phyloP scores from a whole-genome alignment of 2,797 vertebrate genomes.

The Psittacula echo region DNA sequence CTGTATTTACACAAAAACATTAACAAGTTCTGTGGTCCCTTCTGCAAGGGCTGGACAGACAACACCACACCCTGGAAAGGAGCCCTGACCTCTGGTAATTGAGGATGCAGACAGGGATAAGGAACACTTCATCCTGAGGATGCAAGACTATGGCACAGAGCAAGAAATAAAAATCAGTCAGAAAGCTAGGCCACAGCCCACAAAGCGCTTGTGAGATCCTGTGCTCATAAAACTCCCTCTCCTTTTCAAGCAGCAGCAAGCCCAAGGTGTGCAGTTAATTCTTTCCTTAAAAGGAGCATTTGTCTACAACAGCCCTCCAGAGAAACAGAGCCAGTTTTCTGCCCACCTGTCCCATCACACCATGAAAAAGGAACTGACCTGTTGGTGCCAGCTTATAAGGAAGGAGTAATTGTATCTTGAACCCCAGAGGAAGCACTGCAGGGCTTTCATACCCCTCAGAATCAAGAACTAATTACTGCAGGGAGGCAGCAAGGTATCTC shows the following conservation, averaged over 20 bases:
- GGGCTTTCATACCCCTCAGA: background rate
- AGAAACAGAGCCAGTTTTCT: background rate
- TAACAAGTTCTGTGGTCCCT: background rate
- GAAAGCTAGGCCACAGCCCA: background rate
- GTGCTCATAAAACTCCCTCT: background rate
- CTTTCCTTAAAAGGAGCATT: background rate
- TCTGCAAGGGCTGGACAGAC: slow-evolving; percentile 14
- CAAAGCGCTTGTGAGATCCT: background rate
- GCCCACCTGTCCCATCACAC: background rate
- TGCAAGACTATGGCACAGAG: background rate
- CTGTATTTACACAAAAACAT: background rate
- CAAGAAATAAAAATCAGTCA: background rate
- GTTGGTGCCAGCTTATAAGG: background rate
- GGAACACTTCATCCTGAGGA: background rate
- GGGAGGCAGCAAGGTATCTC: background rate
- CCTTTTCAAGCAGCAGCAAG: background rate
- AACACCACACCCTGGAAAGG: slow-evolving; percentile 1
- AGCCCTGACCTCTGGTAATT: slow-evolving; percentile 26
- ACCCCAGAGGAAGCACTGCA: background rate
- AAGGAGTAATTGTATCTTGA: background rate
- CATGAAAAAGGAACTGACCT: background rate
- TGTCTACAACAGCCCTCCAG: background rate
- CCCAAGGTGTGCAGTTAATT: background rate
- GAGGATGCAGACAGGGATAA: slow-evolving; percentile 8
- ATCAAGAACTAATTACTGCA: background rate